Conservation (phyloP, 2,797 vertebrate species). For the Pagetopsis macropterus region DNA sequence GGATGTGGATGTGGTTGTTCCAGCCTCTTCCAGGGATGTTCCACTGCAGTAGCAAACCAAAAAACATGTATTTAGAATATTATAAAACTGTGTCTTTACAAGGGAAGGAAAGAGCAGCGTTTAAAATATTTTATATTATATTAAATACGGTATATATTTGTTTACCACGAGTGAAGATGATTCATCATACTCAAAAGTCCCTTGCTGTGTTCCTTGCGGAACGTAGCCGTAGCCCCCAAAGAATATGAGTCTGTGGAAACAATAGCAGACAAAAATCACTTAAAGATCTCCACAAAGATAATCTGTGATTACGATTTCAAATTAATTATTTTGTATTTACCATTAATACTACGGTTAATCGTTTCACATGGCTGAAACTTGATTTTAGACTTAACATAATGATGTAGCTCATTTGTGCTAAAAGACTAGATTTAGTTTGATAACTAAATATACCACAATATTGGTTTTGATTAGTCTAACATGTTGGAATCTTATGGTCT, state of each 20-base stretch:
- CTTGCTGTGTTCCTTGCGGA: slow-evolving; percentile 87
- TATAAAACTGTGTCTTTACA: not conserved
- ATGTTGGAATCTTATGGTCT: no score
- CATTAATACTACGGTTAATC: not conserved
- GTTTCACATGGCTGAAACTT: not conserved
- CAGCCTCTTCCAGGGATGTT: slow-evolving; percentile 90
- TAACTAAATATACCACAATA: no score
- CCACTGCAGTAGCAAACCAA: slow-evolving; percentile 63
- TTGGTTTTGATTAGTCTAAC: no score
- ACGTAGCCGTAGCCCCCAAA: slow-evolving; percentile 99
- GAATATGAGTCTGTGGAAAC: slow-evolving; percentile 88
- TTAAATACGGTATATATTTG: not conserved
- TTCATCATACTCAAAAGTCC: slow-evolving; percentile 95
- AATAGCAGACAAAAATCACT: not conserved
- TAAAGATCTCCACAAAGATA: not conserved
- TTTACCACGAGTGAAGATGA: slow-evolving; percentile 89
- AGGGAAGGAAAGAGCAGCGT: not conserved
- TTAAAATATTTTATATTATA: no score
- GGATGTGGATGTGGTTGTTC: slow-evolving; percentile 96
- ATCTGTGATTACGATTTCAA: no score
- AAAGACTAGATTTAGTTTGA: no score
- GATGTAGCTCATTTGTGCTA: not conserved
- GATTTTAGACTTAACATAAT: not conserved
- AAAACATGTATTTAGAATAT: not conserved
- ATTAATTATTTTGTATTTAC: not conserved